phyloP scores from a whole-genome alignment of 2,797 vertebrate genomes.

The Darevskia nairensis region DNA sequence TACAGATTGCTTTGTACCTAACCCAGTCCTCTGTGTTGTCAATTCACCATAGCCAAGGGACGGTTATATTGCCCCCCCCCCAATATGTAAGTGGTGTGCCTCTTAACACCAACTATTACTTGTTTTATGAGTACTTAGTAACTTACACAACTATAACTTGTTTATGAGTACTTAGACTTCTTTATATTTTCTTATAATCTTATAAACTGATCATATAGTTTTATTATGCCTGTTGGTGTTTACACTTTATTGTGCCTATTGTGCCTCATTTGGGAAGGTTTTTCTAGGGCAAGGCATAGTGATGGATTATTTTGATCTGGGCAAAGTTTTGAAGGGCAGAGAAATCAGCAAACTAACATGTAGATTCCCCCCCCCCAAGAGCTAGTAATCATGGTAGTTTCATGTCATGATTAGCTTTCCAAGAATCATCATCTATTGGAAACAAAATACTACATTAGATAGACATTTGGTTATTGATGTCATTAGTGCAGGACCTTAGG shows the following conservation, averaged over 20 bases:
- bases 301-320: neutral
- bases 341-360: no score
- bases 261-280: neutral
- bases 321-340: neutral
- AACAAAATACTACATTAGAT: neutral
- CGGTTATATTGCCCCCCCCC: neutral
- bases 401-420: neutral
- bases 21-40: neutral
- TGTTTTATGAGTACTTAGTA: neutral
- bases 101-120: neutral
- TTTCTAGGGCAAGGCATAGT: no score
- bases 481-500: no score
- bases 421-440: neutral
- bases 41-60: neutral
- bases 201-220: neutral
- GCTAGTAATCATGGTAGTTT: neutral
- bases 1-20: neutral
- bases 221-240: constrained; percentile 5
- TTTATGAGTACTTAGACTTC: neutral
- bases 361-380: neutral
- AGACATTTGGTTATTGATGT: neutral
- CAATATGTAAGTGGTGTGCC: neutral
- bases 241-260: neutral
- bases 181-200: neutral
- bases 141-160: neutral